A percentile compares a stretch with the other conserved stretches of the same genome.
Conservation (phyloP, 2,888 invertebrate genomes). For the Tuta absoluta region DNA sequence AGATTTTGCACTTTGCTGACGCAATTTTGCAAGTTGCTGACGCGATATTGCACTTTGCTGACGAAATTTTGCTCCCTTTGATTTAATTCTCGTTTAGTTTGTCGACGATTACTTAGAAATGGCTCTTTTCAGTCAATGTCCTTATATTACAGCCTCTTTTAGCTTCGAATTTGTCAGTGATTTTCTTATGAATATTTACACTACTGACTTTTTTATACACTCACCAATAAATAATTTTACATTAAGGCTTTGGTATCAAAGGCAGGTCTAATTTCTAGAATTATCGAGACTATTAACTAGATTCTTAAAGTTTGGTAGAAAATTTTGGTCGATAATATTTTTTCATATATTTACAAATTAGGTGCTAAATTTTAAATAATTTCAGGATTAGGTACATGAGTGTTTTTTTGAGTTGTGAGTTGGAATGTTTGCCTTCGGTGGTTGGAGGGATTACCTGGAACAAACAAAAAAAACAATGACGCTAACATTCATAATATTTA, state of each 20-base stretch:
- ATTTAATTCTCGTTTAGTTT: neutral
- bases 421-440: conserved; percentile 41
- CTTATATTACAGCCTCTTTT: neutral
- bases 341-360: conserved; percentile 30
- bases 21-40: neutral
- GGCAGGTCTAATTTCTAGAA: conserved; percentile 45
- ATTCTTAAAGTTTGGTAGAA: conserved; percentile 51
- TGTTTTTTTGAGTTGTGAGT: conserved; percentile 26
- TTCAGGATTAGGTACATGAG: conserved; percentile 34
- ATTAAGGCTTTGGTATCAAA: conserved; percentile 58
- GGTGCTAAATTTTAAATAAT: conserved; percentile 28
- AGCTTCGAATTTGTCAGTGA: neutral
- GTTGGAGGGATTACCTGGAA: conserved; percentile 39
- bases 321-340: conserved; percentile 54
- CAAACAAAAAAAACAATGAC: conserved; percentile 28
- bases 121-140: neutral
- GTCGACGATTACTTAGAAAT: conserved; percentile 4
- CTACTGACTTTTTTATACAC: conserved; percentile 1
- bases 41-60: too few species aligned
- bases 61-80: too few species aligned
- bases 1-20: neutral
- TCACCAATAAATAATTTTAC: conserved; percentile 27
- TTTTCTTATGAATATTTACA: neutral
- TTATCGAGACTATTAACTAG: conserved; percentile 25
- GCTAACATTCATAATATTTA: neutral